Evolutionary conservation across 2,888 invertebrate genomes (phyloP), one percentile per base, ranked within the genome.

Genomic region (Mimas tiliae): DNA sequence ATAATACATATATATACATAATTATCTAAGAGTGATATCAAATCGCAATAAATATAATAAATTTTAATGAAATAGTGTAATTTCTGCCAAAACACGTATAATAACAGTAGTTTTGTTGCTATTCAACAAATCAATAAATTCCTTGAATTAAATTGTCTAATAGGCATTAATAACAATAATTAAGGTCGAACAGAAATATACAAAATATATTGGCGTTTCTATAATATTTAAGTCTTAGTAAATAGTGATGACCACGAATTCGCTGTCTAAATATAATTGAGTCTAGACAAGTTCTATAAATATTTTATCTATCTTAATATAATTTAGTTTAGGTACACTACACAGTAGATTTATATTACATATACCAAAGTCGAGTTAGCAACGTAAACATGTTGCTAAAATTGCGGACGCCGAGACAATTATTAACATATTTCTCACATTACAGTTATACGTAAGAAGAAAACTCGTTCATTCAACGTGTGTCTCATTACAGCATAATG

Each of bases 251-350:
- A 19, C 58, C 58, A 58, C 42, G 42, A 58, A 58, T 38, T 42
- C 12, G 38, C 38, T 58, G 3, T 58, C 42, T 58, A 58, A 58
- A 58, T 58, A 58, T 58, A 58, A 58, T 55, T 38, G 33, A 38
- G 55, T 42, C 55, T 55, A 55, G 55, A 38, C 34, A 16, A 38
- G 14, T 34, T 55, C 16, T 55, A 19, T 38, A 55, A 16, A 38
- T 55, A 55, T 38, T 55, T 55, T 55, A 34, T 55, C 7, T 34
- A 34, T 34, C 14, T n/a, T 55, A 16, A 16, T 14, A 34, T n/a
- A 14, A 16, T 16, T 48, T 48, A 0, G n/a, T 48, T 48, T 14
- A 55, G 34, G n/a, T 38, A 16, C 16, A 1, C n/a, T n/a, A 34
- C 3, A 55, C n/a, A 33, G 33, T 33, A 55, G 34, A 38, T 16